phyloP scores from a whole-genome alignment of 2,888 invertebrate species.

The Metacarcinus magister region DNA sequence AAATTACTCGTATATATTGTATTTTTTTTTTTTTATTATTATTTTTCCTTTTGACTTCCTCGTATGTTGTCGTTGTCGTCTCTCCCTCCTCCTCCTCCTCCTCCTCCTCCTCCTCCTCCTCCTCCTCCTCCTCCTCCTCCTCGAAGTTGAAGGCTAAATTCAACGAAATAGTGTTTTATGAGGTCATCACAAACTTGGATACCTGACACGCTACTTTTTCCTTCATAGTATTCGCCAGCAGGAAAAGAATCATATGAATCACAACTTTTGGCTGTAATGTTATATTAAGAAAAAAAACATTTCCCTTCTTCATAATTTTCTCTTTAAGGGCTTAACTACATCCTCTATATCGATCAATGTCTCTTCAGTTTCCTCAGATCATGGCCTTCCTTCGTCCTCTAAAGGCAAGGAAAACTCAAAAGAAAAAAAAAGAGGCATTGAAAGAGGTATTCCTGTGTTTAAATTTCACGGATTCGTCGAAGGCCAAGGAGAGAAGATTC shows the following conservation, averaged over 20 bases:
- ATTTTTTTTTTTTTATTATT: neutral
- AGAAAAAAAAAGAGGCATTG: neutral
- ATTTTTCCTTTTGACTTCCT: neutral
- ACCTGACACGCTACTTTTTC: neutral
- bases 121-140: conserved; percentile 4
- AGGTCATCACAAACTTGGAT: neutral
- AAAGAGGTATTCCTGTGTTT: neutral
- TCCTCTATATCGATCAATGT: neutral
- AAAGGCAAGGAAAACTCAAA: neutral
- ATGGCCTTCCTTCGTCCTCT: too few relatives aligned
- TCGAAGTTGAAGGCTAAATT: neutral
- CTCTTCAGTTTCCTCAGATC: neutral
- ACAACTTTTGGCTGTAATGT: neutral
- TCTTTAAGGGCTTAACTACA: neutral
- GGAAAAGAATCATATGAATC: neutral
- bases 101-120: neutral
- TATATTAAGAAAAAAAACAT: neutral
- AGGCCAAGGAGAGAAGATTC: neutral
- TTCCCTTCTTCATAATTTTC: neutral
- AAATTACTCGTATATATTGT: neutral
- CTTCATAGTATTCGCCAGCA: neutral
- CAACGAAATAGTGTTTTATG: neutral
- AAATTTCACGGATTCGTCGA: neutral
- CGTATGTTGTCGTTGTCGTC: neutral
- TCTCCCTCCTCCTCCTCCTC: neutral